These are phyloP conservation scores for Melanerpes formicivorus DNA, from an alignment of 2,113 vertebrate species.

Conservation along the genomic window DNA sequence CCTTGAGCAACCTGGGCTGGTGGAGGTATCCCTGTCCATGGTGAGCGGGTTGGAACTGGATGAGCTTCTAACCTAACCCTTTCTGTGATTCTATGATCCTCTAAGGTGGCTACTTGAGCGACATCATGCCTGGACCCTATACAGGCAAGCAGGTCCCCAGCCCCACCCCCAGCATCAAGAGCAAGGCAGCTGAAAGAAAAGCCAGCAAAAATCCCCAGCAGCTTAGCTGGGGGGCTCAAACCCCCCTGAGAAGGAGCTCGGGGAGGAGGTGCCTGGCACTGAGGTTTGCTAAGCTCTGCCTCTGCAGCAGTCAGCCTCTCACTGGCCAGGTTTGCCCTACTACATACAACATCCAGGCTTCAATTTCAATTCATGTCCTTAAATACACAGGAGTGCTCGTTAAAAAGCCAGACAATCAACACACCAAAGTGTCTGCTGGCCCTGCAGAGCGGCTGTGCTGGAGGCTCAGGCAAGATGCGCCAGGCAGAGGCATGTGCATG, in stretches of 20 bases:
- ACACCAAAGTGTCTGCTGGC: not conserved
- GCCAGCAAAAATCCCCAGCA: not conserved
- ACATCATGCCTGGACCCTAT: not conserved
- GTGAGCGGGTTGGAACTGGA: too few relatives aligned
- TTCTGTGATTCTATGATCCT: not conserved
- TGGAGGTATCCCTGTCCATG: too few relatives aligned
- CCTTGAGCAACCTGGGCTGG: too few relatives aligned
- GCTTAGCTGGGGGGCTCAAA: not conserved
- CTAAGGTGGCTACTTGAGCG: not conserved
- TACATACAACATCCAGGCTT: not conserved
- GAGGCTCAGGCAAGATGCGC: not conserved
- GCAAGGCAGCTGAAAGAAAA: not conserved
- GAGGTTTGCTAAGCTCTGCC: not conserved
- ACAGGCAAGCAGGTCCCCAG: not conserved
- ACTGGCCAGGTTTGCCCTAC: accelerated
- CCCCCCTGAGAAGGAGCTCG: not conserved
- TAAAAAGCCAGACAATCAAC: constrained; percentile 36
- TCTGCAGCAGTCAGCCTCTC: not conserved
- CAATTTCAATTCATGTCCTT: not conserved
- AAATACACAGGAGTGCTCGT: not conserved
- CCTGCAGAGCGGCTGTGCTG: not conserved
- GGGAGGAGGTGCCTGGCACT: not conserved
- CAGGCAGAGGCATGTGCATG: not conserved
- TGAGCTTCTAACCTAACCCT: too few relatives aligned
- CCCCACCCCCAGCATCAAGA: not conserved